These are phyloP conservation scores for Intellagama lesueurii DNA, from an alignment of 2,797 vertebrate genomes.

Conservation along the genomic window DNA sequence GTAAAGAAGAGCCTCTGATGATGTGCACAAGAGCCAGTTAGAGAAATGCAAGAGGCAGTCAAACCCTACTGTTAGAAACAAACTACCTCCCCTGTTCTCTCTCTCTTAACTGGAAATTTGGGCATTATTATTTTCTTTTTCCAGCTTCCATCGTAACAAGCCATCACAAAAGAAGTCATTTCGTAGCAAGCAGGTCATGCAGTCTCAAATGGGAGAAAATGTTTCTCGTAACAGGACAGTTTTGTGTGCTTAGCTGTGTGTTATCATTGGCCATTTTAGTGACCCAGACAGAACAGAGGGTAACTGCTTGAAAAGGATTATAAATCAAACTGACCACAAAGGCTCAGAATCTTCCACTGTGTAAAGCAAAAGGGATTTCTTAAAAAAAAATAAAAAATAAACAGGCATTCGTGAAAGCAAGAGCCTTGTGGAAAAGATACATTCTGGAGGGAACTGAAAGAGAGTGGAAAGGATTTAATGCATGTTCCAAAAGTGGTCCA, in stretches of 20 bases:
- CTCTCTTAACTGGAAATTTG: background rate
- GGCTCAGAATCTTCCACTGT: background rate
- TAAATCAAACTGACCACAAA: slow-evolving; percentile 18
- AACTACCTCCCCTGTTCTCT: too few species aligned
- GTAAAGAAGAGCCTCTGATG: background rate
- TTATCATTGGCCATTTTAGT: background rate
- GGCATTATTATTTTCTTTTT: background rate
- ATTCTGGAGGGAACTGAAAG: too few species aligned
- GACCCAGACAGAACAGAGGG: background rate
- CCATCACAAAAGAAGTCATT: background rate
- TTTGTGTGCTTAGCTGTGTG: background rate
- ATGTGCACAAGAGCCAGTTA: too few species aligned
- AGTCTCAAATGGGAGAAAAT: background rate
- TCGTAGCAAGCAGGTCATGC: slow-evolving; percentile 26
- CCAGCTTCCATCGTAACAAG: background rate
- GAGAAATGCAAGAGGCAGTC: too few species aligned
- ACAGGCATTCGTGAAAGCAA: too few species aligned
- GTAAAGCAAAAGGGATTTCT: background rate
- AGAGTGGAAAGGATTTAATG: too few species aligned
- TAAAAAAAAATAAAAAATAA: background rate
- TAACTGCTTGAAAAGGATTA: background rate
- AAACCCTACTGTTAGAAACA: too few species aligned
- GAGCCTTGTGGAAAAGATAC: too few species aligned
- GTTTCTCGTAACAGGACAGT: rapidly evolving
- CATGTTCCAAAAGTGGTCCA: too few species aligned